Percentiles rank a stretch among this genome's conserved stretches.
These are phyloP conservation scores for Atrichornis clamosus DNA, from an alignment of 2,113 vertebrate genomes.

Conservation along the genomic window DNA sequence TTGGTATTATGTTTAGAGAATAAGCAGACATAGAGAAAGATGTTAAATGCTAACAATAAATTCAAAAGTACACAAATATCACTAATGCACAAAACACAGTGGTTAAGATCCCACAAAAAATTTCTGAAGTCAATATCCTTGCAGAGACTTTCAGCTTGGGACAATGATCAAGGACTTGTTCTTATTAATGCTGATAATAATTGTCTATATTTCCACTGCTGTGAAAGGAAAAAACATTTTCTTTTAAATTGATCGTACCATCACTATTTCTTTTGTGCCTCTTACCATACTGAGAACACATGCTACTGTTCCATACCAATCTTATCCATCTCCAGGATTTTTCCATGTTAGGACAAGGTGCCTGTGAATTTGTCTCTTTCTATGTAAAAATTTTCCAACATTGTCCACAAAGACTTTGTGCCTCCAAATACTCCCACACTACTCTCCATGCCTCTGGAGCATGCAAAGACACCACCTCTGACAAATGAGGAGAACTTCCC, in stretches of 20 bases:
- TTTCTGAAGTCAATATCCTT: not conserved
- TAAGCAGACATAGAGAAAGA: not conserved
- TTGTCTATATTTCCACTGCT: not conserved
- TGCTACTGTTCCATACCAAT: fast-evolving
- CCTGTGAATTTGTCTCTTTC: not conserved
- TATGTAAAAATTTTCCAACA: not conserved
- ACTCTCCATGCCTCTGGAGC: fast-evolving
- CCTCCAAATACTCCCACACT: not conserved
- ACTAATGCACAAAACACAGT: fast-evolving
- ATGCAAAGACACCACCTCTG: not conserved
- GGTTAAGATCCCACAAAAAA: not conserved
- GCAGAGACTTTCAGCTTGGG: not conserved
- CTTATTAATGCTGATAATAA: not conserved
- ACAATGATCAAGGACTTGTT: not conserved
- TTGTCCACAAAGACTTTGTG: not conserved
- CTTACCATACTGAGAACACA: not conserved
- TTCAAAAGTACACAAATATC: not conserved
- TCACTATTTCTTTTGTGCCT: not conserved
- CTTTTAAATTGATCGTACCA: not conserved
- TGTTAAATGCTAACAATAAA: not conserved
- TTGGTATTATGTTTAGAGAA: not conserved
- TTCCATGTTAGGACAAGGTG: not conserved
- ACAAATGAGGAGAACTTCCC: not conserved
- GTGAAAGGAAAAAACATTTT: not conserved
- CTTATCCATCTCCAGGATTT: not conserved